Evolutionary conservation across 2,888 invertebrate genomes (phyloP), one percentile per base, ranked within the genome.

Genomic region (Steinernema carpocapsae): DNA sequence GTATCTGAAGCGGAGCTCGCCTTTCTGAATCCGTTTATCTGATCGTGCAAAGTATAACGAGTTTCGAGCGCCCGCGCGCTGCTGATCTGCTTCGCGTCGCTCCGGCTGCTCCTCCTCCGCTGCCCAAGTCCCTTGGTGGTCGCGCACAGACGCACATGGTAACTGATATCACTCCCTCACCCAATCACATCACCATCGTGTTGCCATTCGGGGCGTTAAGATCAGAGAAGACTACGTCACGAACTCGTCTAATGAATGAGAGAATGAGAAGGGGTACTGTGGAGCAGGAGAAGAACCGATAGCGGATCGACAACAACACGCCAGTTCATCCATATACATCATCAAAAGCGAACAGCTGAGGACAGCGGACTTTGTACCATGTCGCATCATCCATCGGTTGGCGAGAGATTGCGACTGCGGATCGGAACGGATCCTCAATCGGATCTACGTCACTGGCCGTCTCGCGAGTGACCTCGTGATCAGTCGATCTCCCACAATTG

Each of bases 221-320:
- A 64, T 64, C 64, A 64, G 64, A 64, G 64, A 64, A 32, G 64
- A 64, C 64, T 26, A 64, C 64, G 64, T 64, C 64, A 64, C 64
- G 32, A 64, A 64, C 64, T 29, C 64, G 64, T 64, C 64, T 64
- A 37, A 64, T 26, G 17, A 26, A 64, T 32, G 64, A 37, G 37
- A 37, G 17, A 26, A 64, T 32, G 32, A 37, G 37, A 37, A 64
- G 64, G 26, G 24, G 64, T 29, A 64, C 64, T 64, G 64, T n/a
- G 48, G 14, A 48, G 48, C 2, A 48, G 48, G 32, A 48, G 48
- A 19, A 48, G 48, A 64, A 64, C 64, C 29, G 64, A 26, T 29
- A 64, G 29, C 29, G 7, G 32, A 64, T 64, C 37, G 64, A 26
- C 64, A 64, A 64, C 64, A 64, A 64, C 64, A 56, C 56, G 22